These are phyloP conservation scores for Creontiades dilutus DNA, from an alignment of 2,888 invertebrate genomes.

Conservation along the genomic window DNA sequence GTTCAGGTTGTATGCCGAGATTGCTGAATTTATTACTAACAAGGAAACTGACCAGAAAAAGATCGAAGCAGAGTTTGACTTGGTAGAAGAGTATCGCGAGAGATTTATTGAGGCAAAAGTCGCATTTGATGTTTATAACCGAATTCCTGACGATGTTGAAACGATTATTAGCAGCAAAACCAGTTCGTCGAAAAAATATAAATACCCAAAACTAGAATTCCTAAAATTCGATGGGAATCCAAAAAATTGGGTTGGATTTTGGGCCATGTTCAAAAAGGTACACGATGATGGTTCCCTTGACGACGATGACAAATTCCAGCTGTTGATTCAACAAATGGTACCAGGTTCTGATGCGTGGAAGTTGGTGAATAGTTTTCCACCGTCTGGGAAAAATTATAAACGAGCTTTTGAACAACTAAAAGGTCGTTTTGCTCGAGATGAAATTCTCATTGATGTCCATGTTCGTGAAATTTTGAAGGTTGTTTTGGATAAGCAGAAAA, in stretches of 20 bases:
- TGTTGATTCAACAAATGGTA: slow-evolving; percentile 73
- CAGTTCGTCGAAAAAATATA: no score
- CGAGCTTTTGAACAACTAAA: slow-evolving; percentile 75
- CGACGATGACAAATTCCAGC: slow-evolving; percentile 76
- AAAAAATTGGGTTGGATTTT: slow-evolving; percentile 76
- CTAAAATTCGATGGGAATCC: slow-evolving; percentile 75
- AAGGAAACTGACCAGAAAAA: not conserved
- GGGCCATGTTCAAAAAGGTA: slow-evolving; percentile 76
- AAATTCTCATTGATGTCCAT: slow-evolving; percentile 76
- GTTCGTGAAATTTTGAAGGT: no score
- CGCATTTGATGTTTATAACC: not conserved
- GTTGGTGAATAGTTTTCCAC: no score
- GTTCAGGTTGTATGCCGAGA: not conserved
- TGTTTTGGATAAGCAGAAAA: no score
- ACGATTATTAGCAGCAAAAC: no score
- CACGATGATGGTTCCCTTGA: slow-evolving; percentile 74
- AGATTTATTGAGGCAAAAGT: slow-evolving; percentile 41
- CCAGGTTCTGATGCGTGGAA: slow-evolving; percentile 75
- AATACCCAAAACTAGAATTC: no score
- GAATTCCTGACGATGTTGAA: no score
- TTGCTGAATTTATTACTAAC: not conserved
- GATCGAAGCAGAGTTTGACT: slow-evolving; percentile 12
- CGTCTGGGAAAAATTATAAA: slow-evolving; percentile 76
- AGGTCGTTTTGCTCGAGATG: slow-evolving; percentile 75
- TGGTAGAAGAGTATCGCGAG: slow-evolving; percentile 71